Base-by-base conservation (phyloP, 2,797 vertebrate genomes). In the Alca torda region DNA sequence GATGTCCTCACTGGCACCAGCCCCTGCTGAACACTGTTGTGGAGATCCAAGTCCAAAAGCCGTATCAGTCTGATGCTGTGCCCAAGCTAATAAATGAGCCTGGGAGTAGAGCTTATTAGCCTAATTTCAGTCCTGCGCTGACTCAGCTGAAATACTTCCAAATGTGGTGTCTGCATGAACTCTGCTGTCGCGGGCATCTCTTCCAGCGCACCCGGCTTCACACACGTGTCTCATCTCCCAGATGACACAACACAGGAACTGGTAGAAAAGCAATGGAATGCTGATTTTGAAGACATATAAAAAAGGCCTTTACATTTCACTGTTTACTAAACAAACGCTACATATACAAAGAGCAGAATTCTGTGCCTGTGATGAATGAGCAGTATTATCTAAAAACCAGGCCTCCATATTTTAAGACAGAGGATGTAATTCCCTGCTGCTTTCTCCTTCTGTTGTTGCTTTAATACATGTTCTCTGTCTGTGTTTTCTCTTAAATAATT, bases 211-310 rank as follows among this genome's bases (percentile, higher is more conserved):
- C n/a, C 54, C 13, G 9, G 13, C 15, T 46, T 33, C 68, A 11
- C 54, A 35, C n/a, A n/a, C 0, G 0, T 1, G 26, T 16, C 84
- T 24, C 5, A 1, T 50, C 19, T 57, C 69, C 80, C 41, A 31
- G 37, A 2, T 41, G 31, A 57, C 4, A 21, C 17, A 51, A 56
- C 45, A 30, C 43, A 39, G 75, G 60, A 79, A 54, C 43, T 39
- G 37, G 17, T 5, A 65, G 37, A 60, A 78, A 68, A 89, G 56
- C 48, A 59, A 30, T 10, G 57, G 63, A 80, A 65, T 12, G n/a
- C 57, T 91, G 41, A 51, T 74, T 85, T 11, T 64, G 78, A 61
- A 81, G 11, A 57, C 21, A 35, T 11, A 18, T 5, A 3, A 45
- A 57, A 51, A 53, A 78, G 46, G 11, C 35, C 13, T 26, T 81